These are phyloP conservation scores for Urosaurus nigricauda DNA, from an alignment of 2,797 vertebrate genomes.

Conservation along the genomic window DNA sequence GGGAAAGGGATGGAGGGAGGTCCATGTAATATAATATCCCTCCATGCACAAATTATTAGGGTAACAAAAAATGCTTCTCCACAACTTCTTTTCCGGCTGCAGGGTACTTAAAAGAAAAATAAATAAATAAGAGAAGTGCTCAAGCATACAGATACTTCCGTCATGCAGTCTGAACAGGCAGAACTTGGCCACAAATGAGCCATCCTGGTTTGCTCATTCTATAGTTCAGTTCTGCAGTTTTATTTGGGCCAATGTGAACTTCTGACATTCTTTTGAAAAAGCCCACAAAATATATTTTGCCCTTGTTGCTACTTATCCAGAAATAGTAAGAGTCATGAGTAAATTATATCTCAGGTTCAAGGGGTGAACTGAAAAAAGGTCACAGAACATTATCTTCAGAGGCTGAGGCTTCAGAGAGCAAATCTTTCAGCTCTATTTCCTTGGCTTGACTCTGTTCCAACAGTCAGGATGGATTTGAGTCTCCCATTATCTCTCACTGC, in stretches of 20 bases:
- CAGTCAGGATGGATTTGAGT: neutral
- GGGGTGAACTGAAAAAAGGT: neutral
- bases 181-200: neutral
- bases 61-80: neutral
- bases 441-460: neutral
- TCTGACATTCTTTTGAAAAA: neutral
- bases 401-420: neutral
- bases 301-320: neutral
- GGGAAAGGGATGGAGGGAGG: neutral
- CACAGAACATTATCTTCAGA: neutral
- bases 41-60: neutral
- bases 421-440: too few relatives aligned
- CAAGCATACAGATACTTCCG: neutral
- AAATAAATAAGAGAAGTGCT: neutral
- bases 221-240: neutral
- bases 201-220: neutral
- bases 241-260: neutral
- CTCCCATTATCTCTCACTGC: neutral
- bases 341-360: neutral
- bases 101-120: neutral
- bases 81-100: neutral
- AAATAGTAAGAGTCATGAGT: neutral
- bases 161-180: neutral
- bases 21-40: neutral
- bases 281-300: neutral